Evolutionary conservation across 1,140 invertebrate species (phyloP).

Genomic region (Penaeus chinensis): DNA sequence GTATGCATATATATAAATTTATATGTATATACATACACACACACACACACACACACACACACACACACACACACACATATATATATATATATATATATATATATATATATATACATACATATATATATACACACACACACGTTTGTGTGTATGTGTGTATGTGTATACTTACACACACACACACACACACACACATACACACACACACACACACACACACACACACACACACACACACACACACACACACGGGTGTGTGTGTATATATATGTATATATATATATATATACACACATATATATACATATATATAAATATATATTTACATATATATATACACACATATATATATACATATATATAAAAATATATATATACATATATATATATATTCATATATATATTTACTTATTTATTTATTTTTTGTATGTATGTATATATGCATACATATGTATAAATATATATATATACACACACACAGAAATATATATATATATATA

Average conservation of each 20-base stretch:
- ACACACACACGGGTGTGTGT: too few relatives aligned
- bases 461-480: too few relatives aligned
- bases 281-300: neutral
- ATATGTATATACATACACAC: neutral
- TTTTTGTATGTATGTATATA: neutral
- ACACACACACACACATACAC: too few relatives aligned
- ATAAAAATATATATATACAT: neutral
- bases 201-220: neutral
- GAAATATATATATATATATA: too few relatives aligned
- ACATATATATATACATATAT: too few relatives aligned
- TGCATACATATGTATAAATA: neutral
- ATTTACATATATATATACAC: too few relatives aligned
- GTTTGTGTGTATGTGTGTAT: too few relatives aligned
- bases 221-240: conserved; percentile 10
- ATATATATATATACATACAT: too few relatives aligned
- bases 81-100: neutral
- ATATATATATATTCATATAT: neutral
- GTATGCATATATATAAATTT: too few relatives aligned
- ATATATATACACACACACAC: too few relatives aligned
- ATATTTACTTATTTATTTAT: too few relatives aligned
- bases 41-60: neutral
- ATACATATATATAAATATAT: neutral
- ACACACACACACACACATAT: conserved; percentile 10
- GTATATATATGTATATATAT: neutral
- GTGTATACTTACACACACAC: too few relatives aligned